Percentiles rank a stretch among this genome's conserved stretches.
phyloP scores from a whole-genome alignment of 92 coral and sea anemone species.

The Chrysogorgia sp. region DNA sequence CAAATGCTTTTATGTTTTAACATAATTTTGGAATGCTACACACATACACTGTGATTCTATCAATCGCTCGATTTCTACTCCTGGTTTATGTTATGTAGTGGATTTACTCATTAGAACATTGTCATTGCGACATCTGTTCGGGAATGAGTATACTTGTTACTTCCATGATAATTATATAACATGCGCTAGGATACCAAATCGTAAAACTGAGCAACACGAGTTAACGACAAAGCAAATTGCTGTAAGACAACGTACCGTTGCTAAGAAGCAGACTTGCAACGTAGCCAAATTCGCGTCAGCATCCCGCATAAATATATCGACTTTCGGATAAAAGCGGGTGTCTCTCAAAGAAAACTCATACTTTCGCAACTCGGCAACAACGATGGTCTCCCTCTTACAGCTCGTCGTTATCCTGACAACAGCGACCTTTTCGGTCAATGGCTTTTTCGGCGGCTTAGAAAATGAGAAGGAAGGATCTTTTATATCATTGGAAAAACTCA shows the following conservation, averaged over 20 bases:
- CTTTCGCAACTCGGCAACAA: not conserved
- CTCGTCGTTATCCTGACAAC: not conserved
- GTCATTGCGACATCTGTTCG: too few relatives aligned
- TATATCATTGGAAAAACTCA: conserved; percentile 49
- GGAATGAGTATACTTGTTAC: too few relatives aligned
- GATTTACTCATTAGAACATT: too few relatives aligned
- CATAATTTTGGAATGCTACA: too few relatives aligned
- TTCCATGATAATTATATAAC: too few relatives aligned
- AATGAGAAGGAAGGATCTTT: conserved; percentile 23
- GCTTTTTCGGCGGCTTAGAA: conserved; percentile 3
- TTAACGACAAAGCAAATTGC: conserved; percentile 29
- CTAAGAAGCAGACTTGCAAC: conserved; percentile 28
- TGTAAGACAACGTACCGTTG: conserved; percentile 1
- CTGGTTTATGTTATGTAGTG: too few relatives aligned
- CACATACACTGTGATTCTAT: too few relatives aligned
- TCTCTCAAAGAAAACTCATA: not conserved
- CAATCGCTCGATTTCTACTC: too few relatives aligned
- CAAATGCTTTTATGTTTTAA: too few relatives aligned
- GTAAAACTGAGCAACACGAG: not conserved
- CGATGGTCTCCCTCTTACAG: conserved; percentile 10
- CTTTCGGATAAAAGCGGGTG: conserved; percentile 19
- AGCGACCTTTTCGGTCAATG: not conserved
- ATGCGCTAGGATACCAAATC: too few relatives aligned
- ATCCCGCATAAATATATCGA: not conserved
- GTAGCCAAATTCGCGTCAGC: conserved; percentile 38